Base-by-base conservation (phyloP, 2,888 invertebrate genomes). In the Merodon equestris region DNA sequence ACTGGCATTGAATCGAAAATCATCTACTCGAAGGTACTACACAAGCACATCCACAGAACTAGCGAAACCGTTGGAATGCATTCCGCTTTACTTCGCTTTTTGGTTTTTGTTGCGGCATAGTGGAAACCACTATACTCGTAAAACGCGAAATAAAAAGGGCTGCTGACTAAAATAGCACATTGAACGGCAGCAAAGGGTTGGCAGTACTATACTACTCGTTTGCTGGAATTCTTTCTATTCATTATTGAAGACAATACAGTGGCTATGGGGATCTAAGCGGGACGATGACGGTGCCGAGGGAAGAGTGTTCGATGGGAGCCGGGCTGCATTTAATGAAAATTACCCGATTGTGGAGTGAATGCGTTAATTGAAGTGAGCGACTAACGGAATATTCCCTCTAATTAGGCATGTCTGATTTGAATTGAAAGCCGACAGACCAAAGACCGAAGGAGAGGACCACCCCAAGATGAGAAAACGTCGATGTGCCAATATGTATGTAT, bases 361-460 rank as follows among this genome's bases (percentile, higher is more conserved):
- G 74, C 79, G 79, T 79, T 79, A 74, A 74, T 79, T 79, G 79
- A 79, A 79, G 79, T 74, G 79, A 60, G 50, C 64, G 63, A 68
- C 79, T 68, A 70, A 54, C 68, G 54, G 64, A 79, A 74, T 64
- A 74, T 64, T 74, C 74, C 74, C 74, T 79, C 79, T 79, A 79
- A 79, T 79, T 79, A 79, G 79, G 74, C 79, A 79, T 79, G 79
- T 70, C 79, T 74, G 79, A 74, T 79, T 74, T 74, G 63, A 74
- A 68, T 64, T 54, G 64, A 64, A 12, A 27, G 27, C 27, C 27
- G 27, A 27, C 2, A 27, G 27, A 27, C 27, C 27, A 27, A 27
- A 54, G 64, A 64, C 79, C 58, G 74, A 68, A 74, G 58, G n/a
- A n/a, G n/a, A n/a, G n/a, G 63, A 74, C 70, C 63, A 79, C 67